Evolutionary conservation across 2,797 vertebrate genomes (phyloP).

Genomic region (Clarias laeviceps): DNA sequence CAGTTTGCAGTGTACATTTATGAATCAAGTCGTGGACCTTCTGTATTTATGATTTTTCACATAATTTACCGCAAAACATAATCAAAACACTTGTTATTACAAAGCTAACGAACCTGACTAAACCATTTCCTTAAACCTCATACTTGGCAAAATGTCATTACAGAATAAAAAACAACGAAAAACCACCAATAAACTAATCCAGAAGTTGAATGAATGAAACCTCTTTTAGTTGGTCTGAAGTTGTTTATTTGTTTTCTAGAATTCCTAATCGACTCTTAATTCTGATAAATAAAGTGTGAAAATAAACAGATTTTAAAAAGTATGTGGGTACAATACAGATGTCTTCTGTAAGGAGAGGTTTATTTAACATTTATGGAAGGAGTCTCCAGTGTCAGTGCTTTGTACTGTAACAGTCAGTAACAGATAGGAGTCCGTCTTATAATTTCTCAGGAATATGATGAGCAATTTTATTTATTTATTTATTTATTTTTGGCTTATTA

Average conservation of each 20-base stretch:
- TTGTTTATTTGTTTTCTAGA: not conserved
- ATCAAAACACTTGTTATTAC: not conserved
- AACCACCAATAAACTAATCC: not conserved
- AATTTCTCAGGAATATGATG: not conserved
- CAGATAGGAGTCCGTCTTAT: not conserved
- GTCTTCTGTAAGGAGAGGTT: not conserved
- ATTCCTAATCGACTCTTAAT: not conserved
- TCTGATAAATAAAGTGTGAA: not conserved
- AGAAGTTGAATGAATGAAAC: too few species aligned
- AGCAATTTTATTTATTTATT: not conserved
- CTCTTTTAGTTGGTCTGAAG: not conserved
- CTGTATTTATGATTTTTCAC: not conserved
- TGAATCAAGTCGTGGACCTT: too few species aligned
- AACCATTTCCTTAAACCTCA: not conserved
- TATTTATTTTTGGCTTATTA: too few species aligned
- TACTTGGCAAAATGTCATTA: not conserved
- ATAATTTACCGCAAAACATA: not conserved
- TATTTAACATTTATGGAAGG: not conserved
- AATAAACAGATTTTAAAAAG: not conserved
- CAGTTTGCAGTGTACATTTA: too few species aligned
- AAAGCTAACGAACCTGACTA: not conserved
- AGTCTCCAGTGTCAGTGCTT: constrained; percentile 9
- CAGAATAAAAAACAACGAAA: not conserved
- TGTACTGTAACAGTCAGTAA: not conserved
- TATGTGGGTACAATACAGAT: not conserved